A percentile compares a stretch with the other conserved stretches of the same genome.
Conservation (phyloP, 2,888 invertebrate genomes). For the Trilocha varians region DNA sequence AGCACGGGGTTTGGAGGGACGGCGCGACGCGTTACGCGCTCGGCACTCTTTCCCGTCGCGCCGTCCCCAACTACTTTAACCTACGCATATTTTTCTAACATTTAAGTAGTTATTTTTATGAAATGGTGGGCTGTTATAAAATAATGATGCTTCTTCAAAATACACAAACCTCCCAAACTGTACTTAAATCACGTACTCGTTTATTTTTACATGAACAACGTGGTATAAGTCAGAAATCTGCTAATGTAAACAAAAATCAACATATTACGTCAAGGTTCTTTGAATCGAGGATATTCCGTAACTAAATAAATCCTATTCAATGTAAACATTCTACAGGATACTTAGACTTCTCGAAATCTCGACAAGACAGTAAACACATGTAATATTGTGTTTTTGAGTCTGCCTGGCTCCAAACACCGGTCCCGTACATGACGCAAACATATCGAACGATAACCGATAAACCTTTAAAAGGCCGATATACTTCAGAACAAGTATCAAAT, state of each 20-base stretch:
- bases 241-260: neutral
- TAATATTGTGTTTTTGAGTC: slow-evolving; percentile 2
- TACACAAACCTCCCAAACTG: no score
- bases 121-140: no score
- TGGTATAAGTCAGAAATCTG: neutral
- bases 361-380: slow-evolving; percentile 7
- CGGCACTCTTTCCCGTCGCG: no score
- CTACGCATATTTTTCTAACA: no score
- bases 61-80: no score
- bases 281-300: neutral
- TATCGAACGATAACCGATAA: slow-evolving; percentile 24
- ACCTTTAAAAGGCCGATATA: slow-evolving; percentile 29
- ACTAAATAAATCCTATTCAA: neutral
- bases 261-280: neutral
- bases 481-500: slow-evolving; percentile 16
- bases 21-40: no score
- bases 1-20: no score
- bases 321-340: neutral
- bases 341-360: neutral
- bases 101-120: no score
- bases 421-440: slow-evolving; percentile 21
- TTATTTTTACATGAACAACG: neutral
- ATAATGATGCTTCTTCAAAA: no score
- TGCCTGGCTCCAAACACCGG: slow-evolving; percentile 7
- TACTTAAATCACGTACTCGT: neutral